phyloP scores from a whole-genome alignment of 2,888 invertebrate species.

The Nephrotoma guestfalica region DNA sequence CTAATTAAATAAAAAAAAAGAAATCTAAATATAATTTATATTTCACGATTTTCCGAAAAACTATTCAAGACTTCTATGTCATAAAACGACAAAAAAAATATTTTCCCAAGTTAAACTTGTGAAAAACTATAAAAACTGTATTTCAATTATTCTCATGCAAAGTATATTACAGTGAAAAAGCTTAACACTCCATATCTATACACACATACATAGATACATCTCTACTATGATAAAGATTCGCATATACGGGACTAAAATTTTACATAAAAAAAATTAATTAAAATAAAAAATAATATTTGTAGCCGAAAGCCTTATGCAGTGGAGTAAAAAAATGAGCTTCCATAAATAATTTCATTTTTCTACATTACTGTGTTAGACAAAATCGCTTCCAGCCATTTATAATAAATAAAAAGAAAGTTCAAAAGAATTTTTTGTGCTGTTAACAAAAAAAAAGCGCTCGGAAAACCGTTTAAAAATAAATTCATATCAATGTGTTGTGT shows the following conservation, averaged over 20 bases:
- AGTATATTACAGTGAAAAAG: background rate
- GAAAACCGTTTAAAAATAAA: background rate
- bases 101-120: background rate
- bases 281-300: background rate
- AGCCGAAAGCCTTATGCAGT: background rate
- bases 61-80: background rate
- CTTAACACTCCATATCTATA: background rate
- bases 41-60: background rate
- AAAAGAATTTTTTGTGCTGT: background rate
- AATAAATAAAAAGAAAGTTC: background rate
- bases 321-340: background rate
- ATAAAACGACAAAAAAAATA: background rate
- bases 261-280: background rate
- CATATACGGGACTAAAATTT: background rate
- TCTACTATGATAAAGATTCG: background rate
- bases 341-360: background rate
- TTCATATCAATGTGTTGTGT: background rate
- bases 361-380: background rate
- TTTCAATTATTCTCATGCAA: background rate
- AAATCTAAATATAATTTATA: background rate
- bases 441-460: background rate
- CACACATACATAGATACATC: background rate
- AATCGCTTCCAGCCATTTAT: background rate
- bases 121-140: background rate
- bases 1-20: background rate